Base-by-base conservation (phyloP, 53 echinoderm and acorn worm species). In the Patiria pectinifera region DNA sequence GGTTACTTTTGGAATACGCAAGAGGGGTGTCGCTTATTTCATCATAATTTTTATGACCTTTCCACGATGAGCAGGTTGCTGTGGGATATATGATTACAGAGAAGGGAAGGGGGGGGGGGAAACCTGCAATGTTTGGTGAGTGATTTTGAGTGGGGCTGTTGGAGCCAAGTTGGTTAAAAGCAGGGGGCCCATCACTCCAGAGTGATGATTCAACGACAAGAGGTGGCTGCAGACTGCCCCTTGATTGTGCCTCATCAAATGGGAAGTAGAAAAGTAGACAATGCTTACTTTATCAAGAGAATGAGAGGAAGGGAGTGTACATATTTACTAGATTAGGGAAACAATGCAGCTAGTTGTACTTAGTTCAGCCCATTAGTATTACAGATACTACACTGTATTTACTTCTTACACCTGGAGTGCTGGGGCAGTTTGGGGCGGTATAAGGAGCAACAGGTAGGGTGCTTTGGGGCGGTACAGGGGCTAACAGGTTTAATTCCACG, bases 11-110 rank as follows among this genome's bases (percentile, higher is more conserved):
- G 61, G 74, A 88, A 78, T 47, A 69, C 80, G 69, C 59, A 25
- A 90, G 62, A 90, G 25, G 60, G 19, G 81, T 26, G 53, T 60
- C n/a, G 80, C 59, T 69, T 21, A 21, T 78, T 87, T 63, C 4
- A 2, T 48, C 63, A 81, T 63, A 90, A 90, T 63, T 80, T 80
- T 63, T 48, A 80, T 80, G 81, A 90, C 90, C 90, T 80, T 90
- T 80, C 12, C 4, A 66, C 48, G 3, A 66, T 66, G 66, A 18
- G 12, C 1, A 1, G 11, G 81, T 47, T 46, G 80, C 35, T 62
- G 6, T n/a, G 90, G 63, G 81, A 9, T n/a, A 80, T 86, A 48
- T 12, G 69, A 69, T 90, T 80, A 81, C 90, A 48, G 80, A 69
- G 47, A 62, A 13, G 21, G 48, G 90, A 90, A 63, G 69, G 43